Percentiles rank a stretch among this genome's conserved stretches.
phyloP scores from a whole-genome alignment of 2,113 vertebrate species.

The Xiphorhynchus elegans region DNA sequence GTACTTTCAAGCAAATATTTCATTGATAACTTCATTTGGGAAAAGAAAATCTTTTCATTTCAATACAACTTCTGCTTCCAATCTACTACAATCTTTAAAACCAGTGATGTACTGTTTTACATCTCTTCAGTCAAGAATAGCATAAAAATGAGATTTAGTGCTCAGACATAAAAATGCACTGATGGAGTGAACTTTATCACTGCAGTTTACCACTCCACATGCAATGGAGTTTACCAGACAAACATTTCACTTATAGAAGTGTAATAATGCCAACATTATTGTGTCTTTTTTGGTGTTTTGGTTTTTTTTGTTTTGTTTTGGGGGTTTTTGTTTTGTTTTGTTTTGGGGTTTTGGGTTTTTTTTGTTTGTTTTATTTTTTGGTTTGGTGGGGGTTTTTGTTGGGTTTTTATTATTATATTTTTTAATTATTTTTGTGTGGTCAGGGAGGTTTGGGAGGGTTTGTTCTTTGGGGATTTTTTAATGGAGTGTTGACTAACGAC shows the following conservation, averaged over 20 bases:
- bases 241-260: not conserved
- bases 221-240: not conserved
- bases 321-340: too few species aligned
- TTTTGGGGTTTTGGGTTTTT: too few species aligned
- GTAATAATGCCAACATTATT: not conserved
- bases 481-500: not conserved
- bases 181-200: too few species aligned
- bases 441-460: not conserved
- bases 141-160: not conserved
- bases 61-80: not conserved
- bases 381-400: not conserved
- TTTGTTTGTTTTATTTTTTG: too few species aligned
- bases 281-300: not conserved
- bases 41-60: not conserved
- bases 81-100: not conserved
- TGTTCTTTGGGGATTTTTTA: not conserved
- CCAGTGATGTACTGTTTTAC: not conserved
- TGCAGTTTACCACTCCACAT: too few species aligned
- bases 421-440: not conserved
- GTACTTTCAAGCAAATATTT: not conserved
- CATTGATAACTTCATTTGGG: not conserved
- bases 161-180: not conserved
- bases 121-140: not conserved
- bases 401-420: too few species aligned
- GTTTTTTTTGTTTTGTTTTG: too few species aligned